Conservation (phyloP, 2,113 vertebrate genomes). For the Oreamnos americanus region DNA sequence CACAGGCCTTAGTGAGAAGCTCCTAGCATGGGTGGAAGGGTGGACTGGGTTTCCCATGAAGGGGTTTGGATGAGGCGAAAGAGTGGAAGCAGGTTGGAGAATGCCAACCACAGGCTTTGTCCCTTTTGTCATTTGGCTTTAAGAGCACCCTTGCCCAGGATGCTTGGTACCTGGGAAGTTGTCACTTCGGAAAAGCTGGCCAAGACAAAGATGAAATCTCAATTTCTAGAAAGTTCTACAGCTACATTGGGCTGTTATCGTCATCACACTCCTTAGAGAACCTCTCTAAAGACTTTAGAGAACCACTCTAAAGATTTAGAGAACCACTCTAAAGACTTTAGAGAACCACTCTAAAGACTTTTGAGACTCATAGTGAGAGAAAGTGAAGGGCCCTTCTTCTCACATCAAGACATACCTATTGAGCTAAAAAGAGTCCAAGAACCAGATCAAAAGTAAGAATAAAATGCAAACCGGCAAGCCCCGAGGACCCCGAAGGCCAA, state of each 20-base stretch:
- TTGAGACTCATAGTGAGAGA: not conserved
- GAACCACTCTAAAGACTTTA: not conserved
- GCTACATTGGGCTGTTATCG: not conserved
- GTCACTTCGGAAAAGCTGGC: not conserved
- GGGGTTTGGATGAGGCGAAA: not conserved
- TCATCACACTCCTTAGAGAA: not conserved
- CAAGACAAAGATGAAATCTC: not conserved
- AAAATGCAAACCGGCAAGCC: conserved; percentile 72
- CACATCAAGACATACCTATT: not conserved
- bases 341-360: not conserved
- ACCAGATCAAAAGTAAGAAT: not conserved
- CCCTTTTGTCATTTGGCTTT: not conserved
- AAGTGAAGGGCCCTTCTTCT: not conserved
- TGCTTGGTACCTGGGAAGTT: not conserved
- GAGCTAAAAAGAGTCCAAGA: not conserved
- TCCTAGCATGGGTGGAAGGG: not conserved
- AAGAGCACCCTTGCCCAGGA: not conserved
- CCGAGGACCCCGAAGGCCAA: conserved; percentile 63
- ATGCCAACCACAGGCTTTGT: not conserved
- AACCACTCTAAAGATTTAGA: not conserved
- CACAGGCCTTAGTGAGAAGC: not conserved
- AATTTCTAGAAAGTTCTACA: not conserved
- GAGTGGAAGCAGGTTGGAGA: too few relatives aligned
- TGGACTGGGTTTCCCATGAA: not conserved
- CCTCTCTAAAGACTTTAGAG: not conserved